Evolutionary conservation across 2,888 invertebrate genomes (phyloP), one percentile per base, ranked within the genome.

Genomic region (Acleris emargana): DNA sequence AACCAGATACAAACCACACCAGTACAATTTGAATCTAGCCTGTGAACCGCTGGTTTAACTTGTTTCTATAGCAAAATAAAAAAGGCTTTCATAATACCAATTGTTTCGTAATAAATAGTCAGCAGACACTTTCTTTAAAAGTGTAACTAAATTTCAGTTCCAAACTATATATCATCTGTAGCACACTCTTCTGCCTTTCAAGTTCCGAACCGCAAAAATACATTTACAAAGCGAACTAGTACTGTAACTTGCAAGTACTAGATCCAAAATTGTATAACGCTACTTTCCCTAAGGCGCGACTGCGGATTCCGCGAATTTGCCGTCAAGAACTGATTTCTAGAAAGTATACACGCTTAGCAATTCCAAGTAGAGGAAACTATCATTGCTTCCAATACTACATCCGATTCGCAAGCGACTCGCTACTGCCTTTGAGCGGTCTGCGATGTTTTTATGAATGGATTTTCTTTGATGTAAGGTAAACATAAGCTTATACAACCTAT

Each of bases 361-460:
- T 50, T 22, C 50, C 22, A 50, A 50, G 50, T 16, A 22, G 50
- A 45, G 11, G 50, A 5, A 50, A 50, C 50, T 50, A 50, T 50
- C 50, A 50, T 25, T 50, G 50, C 22, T 16, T 25, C 50, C 50
- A 50, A 50, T 25, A 50, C 13, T 4, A 50, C 50, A 16, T 50
- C 50, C 25, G 20, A 22, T 22, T 50, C 13, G 20, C 50, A 20
- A 50, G 13, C 20, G 22, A 18, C 13, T 50, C 49, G 4, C 49
- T 50, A 2, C 20, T 22, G 20, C 20, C 50, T 50, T 50, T 50
- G 50, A 25, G 22, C 13, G 3, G 25, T 1, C 7, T 49, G 49
- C 5, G 22, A 50, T 16, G 50, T 50, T 50, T 50, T 22, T 22
- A 22, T 50, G 22, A 50, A 22, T 16, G 22, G 22, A 18, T 11